Conservation (phyloP, 2,797 vertebrate genomes). For the Acipenser ruthenus region DNA sequence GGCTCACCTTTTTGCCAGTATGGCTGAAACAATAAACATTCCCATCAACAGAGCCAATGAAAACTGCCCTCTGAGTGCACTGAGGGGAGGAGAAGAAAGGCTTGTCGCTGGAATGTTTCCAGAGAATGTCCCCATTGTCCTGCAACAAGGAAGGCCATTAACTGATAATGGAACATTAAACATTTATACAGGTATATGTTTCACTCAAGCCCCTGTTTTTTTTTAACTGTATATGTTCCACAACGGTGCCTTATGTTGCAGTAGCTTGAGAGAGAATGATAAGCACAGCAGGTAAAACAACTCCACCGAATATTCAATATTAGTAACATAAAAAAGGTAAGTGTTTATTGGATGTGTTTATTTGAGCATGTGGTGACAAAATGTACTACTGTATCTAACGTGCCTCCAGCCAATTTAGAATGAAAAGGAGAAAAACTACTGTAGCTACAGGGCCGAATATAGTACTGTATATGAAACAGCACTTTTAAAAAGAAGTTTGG, state of each 20-base stretch:
- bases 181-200: background rate
- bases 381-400: too few relatives aligned
- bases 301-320: too few relatives aligned
- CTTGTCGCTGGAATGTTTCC: slow-evolving; percentile 59
- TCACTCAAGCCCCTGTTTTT: background rate
- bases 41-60: slow-evolving; percentile 85
- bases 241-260: too few relatives aligned
- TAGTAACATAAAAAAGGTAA: background rate
- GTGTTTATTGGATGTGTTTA: background rate
- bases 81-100: slow-evolving; percentile 88
- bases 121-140: slow-evolving; percentile 66
- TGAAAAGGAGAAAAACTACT: too few relatives aligned
- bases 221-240: too few relatives aligned
- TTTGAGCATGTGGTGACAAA: too few relatives aligned
- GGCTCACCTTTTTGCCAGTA: slow-evolving; percentile 70
- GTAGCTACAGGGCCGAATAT: too few relatives aligned
- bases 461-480: background rate
- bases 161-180: background rate
- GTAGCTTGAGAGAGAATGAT: too few relatives aligned
- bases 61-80: slow-evolving; percentile 50
- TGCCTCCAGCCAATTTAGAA: too few relatives aligned
- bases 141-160: slow-evolving; percentile 34
- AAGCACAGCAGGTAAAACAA: too few relatives aligned
- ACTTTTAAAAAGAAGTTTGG: background rate
- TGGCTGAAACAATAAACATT: slow-evolving; percentile 69